Evolutionary conservation across 2,113 vertebrate species (phyloP).

Genomic region (Pristiophorus japonicus): DNA sequence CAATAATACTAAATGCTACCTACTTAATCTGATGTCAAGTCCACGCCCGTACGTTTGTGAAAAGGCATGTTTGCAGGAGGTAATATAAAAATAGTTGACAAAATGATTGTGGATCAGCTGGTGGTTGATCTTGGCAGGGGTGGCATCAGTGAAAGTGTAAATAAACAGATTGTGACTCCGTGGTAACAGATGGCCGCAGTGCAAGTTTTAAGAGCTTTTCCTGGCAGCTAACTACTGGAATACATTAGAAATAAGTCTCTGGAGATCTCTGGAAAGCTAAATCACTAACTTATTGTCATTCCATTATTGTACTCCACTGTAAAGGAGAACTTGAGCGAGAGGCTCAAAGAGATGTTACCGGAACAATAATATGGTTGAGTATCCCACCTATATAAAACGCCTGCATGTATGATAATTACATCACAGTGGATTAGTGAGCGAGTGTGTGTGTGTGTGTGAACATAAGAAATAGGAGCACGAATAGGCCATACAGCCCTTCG

Average conservation of each 20-base stretch:
- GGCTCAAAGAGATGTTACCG: background rate
- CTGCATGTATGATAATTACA: background rate
- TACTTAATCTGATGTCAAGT: background rate
- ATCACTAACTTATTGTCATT: background rate
- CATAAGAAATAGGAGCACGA: too few species aligned
- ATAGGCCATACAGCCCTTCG: too few species aligned
- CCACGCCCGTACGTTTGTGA: background rate
- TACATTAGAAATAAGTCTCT: background rate
- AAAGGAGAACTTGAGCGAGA: background rate
- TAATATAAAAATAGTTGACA: background rate
- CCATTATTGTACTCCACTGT: background rate
- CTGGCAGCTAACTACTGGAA: background rate
- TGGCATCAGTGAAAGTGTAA: background rate
- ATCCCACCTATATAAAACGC: background rate
- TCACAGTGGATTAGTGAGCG: background rate
- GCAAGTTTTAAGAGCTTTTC: background rate
- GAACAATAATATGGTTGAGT: background rate
- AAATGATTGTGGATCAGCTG: background rate
- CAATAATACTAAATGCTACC: background rate
- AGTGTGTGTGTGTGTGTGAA: background rate
- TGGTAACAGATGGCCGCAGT: background rate
- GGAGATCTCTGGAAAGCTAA: background rate
- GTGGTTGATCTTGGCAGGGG: background rate
- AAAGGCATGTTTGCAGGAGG: background rate
- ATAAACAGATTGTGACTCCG: background rate